phyloP scores from a whole-genome alignment of 2,888 invertebrate species.

The Ferdinandea cuprea region DNA sequence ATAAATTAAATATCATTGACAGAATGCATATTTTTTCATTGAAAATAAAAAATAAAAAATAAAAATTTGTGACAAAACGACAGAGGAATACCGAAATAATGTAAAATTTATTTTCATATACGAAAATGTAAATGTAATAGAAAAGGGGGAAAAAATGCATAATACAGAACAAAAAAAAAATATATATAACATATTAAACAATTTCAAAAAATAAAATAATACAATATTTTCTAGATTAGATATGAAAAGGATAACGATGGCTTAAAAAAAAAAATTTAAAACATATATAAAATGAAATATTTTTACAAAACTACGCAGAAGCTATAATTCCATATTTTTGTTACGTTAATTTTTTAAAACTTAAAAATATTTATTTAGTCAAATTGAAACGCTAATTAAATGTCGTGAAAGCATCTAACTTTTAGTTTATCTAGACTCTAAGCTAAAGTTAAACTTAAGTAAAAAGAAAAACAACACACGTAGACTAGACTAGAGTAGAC shows the following conservation, averaged over 20 bases:
- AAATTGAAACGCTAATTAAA: conserved; percentile 72
- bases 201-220: conserved; percentile 41
- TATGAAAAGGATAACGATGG: conserved; percentile 37
- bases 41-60: conserved; percentile 54
- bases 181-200: conserved; percentile 30
- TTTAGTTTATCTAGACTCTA: conserved; percentile 57
- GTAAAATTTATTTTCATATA: conserved; percentile 68
- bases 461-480: conserved; percentile 59
- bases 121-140: conserved; percentile 56
- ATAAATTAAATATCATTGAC: conserved; percentile 69
- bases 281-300: conserved; percentile 38
- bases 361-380: conserved; percentile 70
- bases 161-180: conserved; percentile 26
- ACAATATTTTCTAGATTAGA: conserved; percentile 39
- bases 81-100: conserved; percentile 31
- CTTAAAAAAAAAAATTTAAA: conserved; percentile 41
- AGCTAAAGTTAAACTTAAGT: conserved; percentile 19
- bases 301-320: conserved; percentile 73
- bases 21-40: conserved; percentile 70
- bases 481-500: conserved; percentile 23
- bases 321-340: conserved; percentile 73
- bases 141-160: conserved; percentile 16
- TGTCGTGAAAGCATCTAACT: conserved; percentile 71
- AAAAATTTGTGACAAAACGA: conserved; percentile 56
- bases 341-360: conserved; percentile 68